Evolutionary conservation across 2,888 invertebrate species (phyloP), one percentile per base, ranked within the genome.

Genomic region (Taphrorychus bicolor): DNA sequence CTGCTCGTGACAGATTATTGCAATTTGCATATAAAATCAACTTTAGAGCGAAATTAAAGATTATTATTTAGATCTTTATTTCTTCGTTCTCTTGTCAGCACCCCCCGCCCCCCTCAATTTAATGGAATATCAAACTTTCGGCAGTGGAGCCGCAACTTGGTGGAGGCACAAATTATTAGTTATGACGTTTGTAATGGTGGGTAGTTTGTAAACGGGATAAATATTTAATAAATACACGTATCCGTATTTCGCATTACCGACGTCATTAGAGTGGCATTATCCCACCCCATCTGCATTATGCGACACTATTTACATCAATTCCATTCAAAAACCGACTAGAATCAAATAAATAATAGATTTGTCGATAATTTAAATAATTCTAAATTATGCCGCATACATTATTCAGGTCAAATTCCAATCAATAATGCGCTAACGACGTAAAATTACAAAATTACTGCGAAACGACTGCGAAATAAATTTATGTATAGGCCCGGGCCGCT

Each of bases 401-500:
- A 69, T 69, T 64, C 54, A 69, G 64, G 64, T 69, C 60, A 63
- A 69, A 59, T 49, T 57, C 57, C 56, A 64, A 69, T 69, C 64
- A 64, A 69, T 69, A 69, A 60, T 60, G 56, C 56, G 59, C 63
- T 42, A 60, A 63, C 59, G 40, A 65, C 57, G 57, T 54, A 59
- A 69, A 69, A 70, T 68, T 59, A 52, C 58, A 68, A 68, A 68
- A 65, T 69, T 68, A 59, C 66, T 69, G 63, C 61, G 64, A 69
- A 66, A 65, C 61, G 52, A 61, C 66, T 69, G 63, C 61, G 64
- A 69, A 66, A 65, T 66, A 58, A 61, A 62, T 62, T 66, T 70
- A 59, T 70, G 48, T 62, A 66, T 66, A 60, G 52, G 17, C 48
- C 70, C 23, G 53, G 65, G 70, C 73, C 73, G 73, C 73, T 73